Evolutionary conservation across 2,888 invertebrate genomes (phyloP).

Genomic region (Hydrotaea diabolus): DNA sequence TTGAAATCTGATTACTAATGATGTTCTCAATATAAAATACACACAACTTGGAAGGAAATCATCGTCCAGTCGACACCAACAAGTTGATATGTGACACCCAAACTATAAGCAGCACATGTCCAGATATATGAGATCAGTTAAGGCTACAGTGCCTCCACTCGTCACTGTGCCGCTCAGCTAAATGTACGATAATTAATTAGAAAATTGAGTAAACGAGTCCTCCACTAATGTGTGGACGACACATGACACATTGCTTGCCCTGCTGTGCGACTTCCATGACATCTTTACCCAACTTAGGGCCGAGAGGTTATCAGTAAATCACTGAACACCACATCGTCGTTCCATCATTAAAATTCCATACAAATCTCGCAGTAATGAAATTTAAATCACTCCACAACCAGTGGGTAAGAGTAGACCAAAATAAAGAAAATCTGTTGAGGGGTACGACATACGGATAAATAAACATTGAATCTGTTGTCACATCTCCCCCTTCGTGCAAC

Average conservation of each 20-base stretch:
- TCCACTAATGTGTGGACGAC: slow-evolving; percentile 27
- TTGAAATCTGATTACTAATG: slow-evolving; percentile 7
- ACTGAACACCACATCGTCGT: slow-evolving; percentile 7
- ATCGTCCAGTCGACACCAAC: neutral
- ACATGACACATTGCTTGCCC: slow-evolving; percentile 48
- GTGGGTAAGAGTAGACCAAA: neutral
- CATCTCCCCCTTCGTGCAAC: neutral
- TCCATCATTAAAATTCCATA: slow-evolving; percentile 55
- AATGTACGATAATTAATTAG: slow-evolving; percentile 59
- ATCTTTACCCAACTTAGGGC: slow-evolving; percentile 3
- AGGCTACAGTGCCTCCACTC: neutral
- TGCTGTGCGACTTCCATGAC: too few species aligned
- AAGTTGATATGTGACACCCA: slow-evolving; percentile 15
- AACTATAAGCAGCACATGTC: neutral
- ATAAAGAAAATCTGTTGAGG: slow-evolving; percentile 35
- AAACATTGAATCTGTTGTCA: slow-evolving; percentile 48
- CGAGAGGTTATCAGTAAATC: slow-evolving; percentile 41
- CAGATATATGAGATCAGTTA: slow-evolving; percentile 18
- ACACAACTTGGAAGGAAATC: neutral
- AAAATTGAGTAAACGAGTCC: slow-evolving; percentile 53
- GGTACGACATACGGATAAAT: slow-evolving; percentile 57
- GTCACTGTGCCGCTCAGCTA: neutral
- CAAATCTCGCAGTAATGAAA: slow-evolving; percentile 75
- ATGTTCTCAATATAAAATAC: slow-evolving; percentile 20
- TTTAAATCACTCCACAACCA: slow-evolving; percentile 72